These are phyloP conservation scores for Propithecus perrieri DNA, from an alignment of 2,797 vertebrate genomes.

Conservation along the genomic window DNA sequence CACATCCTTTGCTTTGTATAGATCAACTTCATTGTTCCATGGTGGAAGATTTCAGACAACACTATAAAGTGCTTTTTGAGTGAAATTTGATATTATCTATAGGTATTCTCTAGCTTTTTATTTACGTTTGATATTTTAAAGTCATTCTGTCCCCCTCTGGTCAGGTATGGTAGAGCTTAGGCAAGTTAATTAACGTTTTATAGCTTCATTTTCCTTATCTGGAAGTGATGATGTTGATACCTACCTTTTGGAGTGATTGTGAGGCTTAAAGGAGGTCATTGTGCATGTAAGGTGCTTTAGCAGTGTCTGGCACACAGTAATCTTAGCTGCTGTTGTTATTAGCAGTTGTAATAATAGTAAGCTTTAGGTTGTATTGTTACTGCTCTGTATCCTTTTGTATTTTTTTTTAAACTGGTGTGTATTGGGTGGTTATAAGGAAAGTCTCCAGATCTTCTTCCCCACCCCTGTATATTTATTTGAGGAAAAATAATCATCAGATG, in stretches of 20 bases:
- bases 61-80: not conserved
- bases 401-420: not conserved
- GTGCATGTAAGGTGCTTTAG: not conserved
- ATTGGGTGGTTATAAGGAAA: not conserved
- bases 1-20: not conserved
- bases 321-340: not conserved
- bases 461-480: not conserved
- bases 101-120: not conserved
- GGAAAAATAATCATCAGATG: not conserved
- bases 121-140: not conserved
- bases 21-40: not conserved
- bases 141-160: not conserved
- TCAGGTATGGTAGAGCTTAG: not conserved
- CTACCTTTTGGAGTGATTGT: not conserved
- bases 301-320: not conserved
- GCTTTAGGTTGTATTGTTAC: not conserved
- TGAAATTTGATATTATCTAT: constrained; percentile 23
- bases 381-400: not conserved
- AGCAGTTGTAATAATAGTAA: not conserved
- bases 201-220: not conserved
- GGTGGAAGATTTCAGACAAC: not conserved
- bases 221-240: not conserved
- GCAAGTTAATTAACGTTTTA: not conserved
- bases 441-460: not conserved
- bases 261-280: not conserved